These are phyloP conservation scores for Smithornis capensis DNA, from an alignment of 2,113 vertebrate genomes.

Conservation along the genomic window DNA sequence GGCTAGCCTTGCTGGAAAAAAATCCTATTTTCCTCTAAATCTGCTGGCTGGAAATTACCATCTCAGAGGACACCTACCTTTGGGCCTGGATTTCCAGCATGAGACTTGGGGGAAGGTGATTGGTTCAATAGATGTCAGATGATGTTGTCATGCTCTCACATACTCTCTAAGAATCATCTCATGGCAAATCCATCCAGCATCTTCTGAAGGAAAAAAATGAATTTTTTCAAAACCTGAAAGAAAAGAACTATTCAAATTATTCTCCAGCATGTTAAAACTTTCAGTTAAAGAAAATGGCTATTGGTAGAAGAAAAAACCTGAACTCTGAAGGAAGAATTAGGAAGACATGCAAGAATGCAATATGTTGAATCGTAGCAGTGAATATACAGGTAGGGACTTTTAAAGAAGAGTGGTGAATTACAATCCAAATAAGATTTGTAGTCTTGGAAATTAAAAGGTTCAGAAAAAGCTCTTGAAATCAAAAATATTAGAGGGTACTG, in stretches of 20 bases:
- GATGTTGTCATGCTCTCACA: not conserved
- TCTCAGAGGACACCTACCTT: not conserved
- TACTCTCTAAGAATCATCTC: not conserved
- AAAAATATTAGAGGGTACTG: conserved; percentile 38
- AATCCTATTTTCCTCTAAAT: not conserved
- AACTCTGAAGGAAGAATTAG: not conserved
- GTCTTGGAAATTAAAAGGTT: conserved; percentile 22
- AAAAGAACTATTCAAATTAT: not conserved
- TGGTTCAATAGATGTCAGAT: not conserved
- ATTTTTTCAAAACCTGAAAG: not conserved
- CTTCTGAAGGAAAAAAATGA: not conserved
- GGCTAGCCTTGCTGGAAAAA: not conserved
- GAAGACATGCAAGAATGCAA: not conserved
- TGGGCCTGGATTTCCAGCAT: not conserved
- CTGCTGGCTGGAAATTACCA: not conserved
- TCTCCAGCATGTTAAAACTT: not conserved
- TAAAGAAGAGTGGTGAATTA: conserved; percentile 2
- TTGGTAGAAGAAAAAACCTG: not conserved
- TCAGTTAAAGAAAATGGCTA: not conserved
- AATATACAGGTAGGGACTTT: not conserved
- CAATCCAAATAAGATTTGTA: conserved; percentile 15
- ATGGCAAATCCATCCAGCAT: not conserved
- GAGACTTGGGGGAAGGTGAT: not conserved
- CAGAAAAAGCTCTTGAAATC: conserved; percentile 22
- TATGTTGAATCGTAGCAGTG: not conserved